These are phyloP conservation scores for Channa argus DNA, from an alignment of 2,113 vertebrate genomes.

Conservation along the genomic window DNA sequence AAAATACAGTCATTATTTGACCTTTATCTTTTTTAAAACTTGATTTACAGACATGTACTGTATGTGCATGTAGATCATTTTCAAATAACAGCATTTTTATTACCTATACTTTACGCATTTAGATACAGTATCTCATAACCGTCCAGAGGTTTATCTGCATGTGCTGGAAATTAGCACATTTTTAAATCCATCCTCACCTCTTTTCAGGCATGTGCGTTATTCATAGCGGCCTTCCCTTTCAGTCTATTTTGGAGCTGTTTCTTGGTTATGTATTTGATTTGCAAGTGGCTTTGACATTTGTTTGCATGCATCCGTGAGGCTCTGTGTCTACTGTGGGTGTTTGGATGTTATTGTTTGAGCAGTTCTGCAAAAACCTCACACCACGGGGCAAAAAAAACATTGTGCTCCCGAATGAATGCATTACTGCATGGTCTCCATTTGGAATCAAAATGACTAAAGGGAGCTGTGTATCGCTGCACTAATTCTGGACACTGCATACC, in stretches of 20 bases:
- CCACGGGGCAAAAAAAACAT: slow-evolving; percentile 8
- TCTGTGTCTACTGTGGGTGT: slow-evolving; percentile 14
- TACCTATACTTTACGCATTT: slow-evolving; percentile 24
- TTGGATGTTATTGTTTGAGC: slow-evolving; percentile 16
- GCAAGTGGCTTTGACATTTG: slow-evolving; percentile 30
- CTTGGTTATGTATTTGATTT: slow-evolving; percentile 17
- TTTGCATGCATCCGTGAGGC: slow-evolving; percentile 27
- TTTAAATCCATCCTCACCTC: slow-evolving; percentile 60
- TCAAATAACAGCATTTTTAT: background rate
- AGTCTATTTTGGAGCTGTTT: slow-evolving; percentile 27
- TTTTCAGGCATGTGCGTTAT: slow-evolving; percentile 50
- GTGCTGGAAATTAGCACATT: slow-evolving; percentile 58
- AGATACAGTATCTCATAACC: slow-evolving; percentile 41
- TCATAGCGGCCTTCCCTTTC: slow-evolving; percentile 39
- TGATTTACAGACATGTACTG: background rate
- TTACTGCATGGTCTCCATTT: slow-evolving; percentile 23
- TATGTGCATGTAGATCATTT: background rate
- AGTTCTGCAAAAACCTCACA: slow-evolving; percentile 28
- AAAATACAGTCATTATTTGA: background rate
- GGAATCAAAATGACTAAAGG: slow-evolving; percentile 31
- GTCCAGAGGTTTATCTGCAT: slow-evolving; percentile 29
- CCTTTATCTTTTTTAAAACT: background rate
- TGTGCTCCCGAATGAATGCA: slow-evolving; percentile 33
- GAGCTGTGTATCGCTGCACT: slow-evolving; percentile 10
- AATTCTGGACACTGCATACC: slow-evolving; percentile 20